Percentiles rank a stretch among this genome's conserved stretches.
phyloP scores from a whole-genome alignment of 1,140 invertebrate genomes.

The Marisa cornuarietis region DNA sequence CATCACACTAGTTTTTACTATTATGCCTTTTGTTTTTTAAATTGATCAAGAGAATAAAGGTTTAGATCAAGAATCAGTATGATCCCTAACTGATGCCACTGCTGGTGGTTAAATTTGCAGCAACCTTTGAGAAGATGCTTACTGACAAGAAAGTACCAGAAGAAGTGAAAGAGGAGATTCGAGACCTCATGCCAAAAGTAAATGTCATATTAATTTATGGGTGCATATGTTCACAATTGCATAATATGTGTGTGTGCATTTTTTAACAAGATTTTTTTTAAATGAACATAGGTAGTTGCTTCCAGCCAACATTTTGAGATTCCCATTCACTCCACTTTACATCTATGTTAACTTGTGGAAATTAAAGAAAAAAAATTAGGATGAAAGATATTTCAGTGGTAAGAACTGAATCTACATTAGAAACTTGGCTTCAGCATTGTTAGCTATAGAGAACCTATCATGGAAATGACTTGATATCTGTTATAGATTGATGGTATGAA shows the following conservation, averaged over 20 bases:
- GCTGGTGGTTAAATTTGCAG: constrained; percentile 58
- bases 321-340: too few relatives aligned
- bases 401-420: too few relatives aligned
- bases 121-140: constrained; percentile 88
- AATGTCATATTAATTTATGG: constrained; percentile 7
- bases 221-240: not conserved
- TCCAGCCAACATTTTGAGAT: too few relatives aligned
- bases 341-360: not conserved
- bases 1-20: too few relatives aligned
- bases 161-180: constrained; percentile 71
- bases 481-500: constrained; percentile 82
- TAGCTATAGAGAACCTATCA: too few relatives aligned
- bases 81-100: too few relatives aligned
- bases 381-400: too few relatives aligned
- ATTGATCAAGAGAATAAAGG: too few relatives aligned
- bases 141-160: constrained; percentile 83
- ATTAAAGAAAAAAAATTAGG: not conserved
- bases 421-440: too few relatives aligned
- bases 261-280: not conserved
- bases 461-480: not conserved
- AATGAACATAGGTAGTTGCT: too few relatives aligned
- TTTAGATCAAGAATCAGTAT: too few relatives aligned
- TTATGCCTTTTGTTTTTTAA: too few relatives aligned
- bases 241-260: not conserved
- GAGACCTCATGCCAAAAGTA: constrained; percentile 59